Conservation (phyloP, 2,888 invertebrate species). For the Ernsta delagoae region DNA sequence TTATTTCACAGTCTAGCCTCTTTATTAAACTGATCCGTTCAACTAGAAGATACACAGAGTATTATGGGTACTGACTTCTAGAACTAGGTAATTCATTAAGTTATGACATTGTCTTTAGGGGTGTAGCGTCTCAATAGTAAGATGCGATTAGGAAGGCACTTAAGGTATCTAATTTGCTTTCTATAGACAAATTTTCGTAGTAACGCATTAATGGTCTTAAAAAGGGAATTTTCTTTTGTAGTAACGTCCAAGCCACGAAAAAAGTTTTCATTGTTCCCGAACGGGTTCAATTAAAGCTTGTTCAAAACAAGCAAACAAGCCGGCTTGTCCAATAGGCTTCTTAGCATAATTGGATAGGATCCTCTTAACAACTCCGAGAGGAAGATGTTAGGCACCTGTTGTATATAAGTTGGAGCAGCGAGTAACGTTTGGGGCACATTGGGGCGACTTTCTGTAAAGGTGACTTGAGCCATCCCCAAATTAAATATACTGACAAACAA, state of each 20-base stretch:
- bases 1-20: too few relatives aligned
- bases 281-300: slow-evolving; percentile 57
- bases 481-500: too few relatives aligned
- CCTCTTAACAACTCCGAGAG: slow-evolving; percentile 51
- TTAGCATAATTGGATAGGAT: slow-evolving; percentile 67
- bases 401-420: background rate
- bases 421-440: too few relatives aligned
- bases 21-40: too few relatives aligned
- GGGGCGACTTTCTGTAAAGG: too few relatives aligned
- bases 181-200: background rate
- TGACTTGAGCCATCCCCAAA: too few relatives aligned
- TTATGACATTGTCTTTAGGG: too few relatives aligned
- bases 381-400: background rate
- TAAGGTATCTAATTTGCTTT: background rate
- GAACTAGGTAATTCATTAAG: too few relatives aligned
- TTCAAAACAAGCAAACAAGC: slow-evolving; percentile 63
- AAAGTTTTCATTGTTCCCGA: slow-evolving; percentile 47
- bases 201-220: background rate
- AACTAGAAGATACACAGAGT: too few relatives aligned
- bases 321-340: slow-evolving; percentile 60
- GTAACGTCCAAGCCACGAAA: background rate
- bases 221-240: background rate
- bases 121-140: too few relatives aligned
- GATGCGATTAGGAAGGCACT: too few relatives aligned
- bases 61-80: too few relatives aligned